A percentile compares a stretch with the other conserved stretches of the same genome.
Conservation (phyloP, 2,888 invertebrate genomes). For the Dexiosoma caninum region DNA sequence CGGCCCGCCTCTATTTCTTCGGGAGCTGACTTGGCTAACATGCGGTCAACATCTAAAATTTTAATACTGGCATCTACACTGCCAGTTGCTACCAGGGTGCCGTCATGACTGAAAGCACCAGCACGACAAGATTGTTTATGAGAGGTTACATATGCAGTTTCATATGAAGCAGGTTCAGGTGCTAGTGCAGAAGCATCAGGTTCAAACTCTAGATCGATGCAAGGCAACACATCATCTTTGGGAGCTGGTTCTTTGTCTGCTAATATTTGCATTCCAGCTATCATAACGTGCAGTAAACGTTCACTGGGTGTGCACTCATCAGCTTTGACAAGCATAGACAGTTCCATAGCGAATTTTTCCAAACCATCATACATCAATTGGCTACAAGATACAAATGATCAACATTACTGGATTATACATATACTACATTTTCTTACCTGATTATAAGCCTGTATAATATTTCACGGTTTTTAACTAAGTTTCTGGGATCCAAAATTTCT, state of each 20-base stretch:
- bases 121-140: conserved; percentile 98
- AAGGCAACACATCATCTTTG: conserved; percentile 76
- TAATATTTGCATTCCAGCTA: conserved; percentile 90
- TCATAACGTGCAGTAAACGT: conserved; percentile 89
- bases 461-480: conserved; percentile 92
- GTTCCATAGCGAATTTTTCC: conserved; percentile 91
- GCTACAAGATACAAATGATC: conserved; percentile 79
- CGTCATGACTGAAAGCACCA: conserved; percentile 96
- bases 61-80: conserved; percentile 99
- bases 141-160: conserved; percentile 98
- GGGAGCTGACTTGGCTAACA: conserved; percentile 98
- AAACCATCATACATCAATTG: conserved; percentile 99
- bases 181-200: conserved; percentile 95
- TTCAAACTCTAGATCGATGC: conserved; percentile 93
- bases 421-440: conserved; percentile 81
- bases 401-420: no score
- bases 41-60: conserved; percentile 98
- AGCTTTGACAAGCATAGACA: conserved; percentile 91
- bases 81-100: conserved; percentile 97
- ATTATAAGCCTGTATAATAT: conserved; percentile 93
- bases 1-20: conserved; percentile 90
- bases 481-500: conserved; percentile 82
- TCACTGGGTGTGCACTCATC: conserved; percentile 98
- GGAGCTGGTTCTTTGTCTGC: conserved; percentile 81
- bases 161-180: conserved; percentile 97